Percentiles rank a stretch among this genome's conserved stretches.
Conservation (phyloP, 2,888 invertebrate genomes). For the Torymus aiolomorphi region DNA sequence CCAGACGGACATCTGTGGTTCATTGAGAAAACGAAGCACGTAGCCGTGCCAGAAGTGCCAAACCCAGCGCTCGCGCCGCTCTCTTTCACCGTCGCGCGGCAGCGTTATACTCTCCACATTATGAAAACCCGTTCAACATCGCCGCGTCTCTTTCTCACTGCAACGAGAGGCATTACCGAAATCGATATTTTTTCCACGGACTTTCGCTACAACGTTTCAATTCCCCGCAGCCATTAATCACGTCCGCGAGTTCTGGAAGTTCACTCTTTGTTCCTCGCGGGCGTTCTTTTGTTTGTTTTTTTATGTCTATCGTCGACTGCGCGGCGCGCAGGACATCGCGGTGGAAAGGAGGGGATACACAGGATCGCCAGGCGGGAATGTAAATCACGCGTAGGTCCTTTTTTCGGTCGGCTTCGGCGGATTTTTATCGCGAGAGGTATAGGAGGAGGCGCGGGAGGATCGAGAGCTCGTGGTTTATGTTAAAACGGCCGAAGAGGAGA, state of each 20-base stretch:
- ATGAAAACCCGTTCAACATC: too few relatives aligned
- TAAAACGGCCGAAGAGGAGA: too few relatives aligned
- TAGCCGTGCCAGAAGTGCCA: too few relatives aligned
- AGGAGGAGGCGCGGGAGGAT: neutral
- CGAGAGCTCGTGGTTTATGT: neutral
- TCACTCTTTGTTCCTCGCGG: neutral
- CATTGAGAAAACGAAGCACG: too few relatives aligned
- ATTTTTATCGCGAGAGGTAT: neutral
- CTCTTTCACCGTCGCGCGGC: too few relatives aligned
- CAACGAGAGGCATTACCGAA: neutral
- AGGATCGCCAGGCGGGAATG: constrained; percentile 36
- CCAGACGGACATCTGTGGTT: too few relatives aligned
- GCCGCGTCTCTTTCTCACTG: too few relatives aligned
- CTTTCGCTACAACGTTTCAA: constrained; percentile 42
- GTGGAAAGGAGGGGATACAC: neutral
- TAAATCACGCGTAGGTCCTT: constrained; percentile 29
- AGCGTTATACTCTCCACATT: too few relatives aligned
- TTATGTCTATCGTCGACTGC: neutral
- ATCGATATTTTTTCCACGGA: constrained; percentile 43
- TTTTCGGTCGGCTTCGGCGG: neutral
- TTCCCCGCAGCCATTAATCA: constrained; percentile 55
- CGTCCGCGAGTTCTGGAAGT: constrained; percentile 32
- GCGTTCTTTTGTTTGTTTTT: neutral
- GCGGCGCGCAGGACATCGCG: constrained; percentile 23
- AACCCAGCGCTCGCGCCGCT: too few relatives aligned